Evolutionary conservation across 2,888 invertebrate species (phyloP), one percentile per base, ranked within the genome.

Genomic region (Diarsia dahlii): DNA sequence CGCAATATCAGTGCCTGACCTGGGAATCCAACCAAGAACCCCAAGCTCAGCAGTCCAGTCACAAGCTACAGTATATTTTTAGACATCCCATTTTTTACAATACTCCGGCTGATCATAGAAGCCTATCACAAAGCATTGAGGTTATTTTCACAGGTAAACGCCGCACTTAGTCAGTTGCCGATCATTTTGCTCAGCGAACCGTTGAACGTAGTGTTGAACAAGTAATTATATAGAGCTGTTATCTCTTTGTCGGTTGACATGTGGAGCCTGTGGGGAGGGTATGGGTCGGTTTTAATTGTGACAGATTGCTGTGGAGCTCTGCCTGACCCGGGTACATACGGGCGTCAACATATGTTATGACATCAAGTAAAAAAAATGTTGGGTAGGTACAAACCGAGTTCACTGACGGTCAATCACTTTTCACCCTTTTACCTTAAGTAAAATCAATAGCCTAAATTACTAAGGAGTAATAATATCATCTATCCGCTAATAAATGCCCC

Each of bases 151-250:
- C 60, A 67, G 68, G 69, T 84, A 78, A 85, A 78, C 79, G 78
- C 70, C 74, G 78, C 79, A 82, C 81, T 89, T 89, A 88, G 84
- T 87, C 87, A 89, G 81, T 76, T 78, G 81, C 77, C 86, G 88
- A 90, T 91, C 88, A 92, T 87, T 87, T 90, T 89, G 90, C 66
- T 82, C 92, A 93, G 73, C 92, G 81, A 85, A 93, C 86, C 93
- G 90, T 92, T 84, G 74, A 75, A 60, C 71, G 76, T 84, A 88
- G 91, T 92, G 91, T 91, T 89, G 90, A 87, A 87, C 89, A 81
- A 88, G 88, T 91, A 92, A 94, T 93, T 91, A 89, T 82, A 80
- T 85, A 78, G 85, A 85, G 84, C 83, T 75, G 85, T 84, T 87
- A 88, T 82, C 82, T 89, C 87, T 88, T 91, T 91, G 90, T 90